phyloP scores from a whole-genome alignment of 2,888 invertebrate species.

The Erebia palarica region DNA sequence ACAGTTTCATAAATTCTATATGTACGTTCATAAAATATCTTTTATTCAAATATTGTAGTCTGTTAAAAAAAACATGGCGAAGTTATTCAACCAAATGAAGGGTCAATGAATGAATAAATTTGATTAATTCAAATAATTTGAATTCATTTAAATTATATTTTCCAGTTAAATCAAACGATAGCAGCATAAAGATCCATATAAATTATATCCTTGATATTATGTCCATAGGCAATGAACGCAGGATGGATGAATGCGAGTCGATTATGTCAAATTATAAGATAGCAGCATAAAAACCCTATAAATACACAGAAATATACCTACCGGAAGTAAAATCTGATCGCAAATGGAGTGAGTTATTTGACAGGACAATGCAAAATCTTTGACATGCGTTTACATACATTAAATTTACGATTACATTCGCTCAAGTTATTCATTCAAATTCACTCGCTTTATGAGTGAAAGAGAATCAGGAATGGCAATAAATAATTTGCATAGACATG shows the following conservation, averaged over 20 bases:
- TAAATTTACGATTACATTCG: conserved; percentile 15
- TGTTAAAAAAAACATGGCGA: not conserved
- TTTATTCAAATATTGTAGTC: not conserved
- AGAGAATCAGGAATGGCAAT: not conserved
- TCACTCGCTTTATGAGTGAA: not conserved
- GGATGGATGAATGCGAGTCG: conserved; percentile 3
- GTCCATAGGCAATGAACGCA: conserved; percentile 4
- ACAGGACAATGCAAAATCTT: conserved; percentile 19
- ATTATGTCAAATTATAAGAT: conserved; percentile 23
- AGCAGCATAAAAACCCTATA: conserved; percentile 11
- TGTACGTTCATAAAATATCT: not conserved
- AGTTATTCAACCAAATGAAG: not conserved
- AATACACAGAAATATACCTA: conserved; percentile 3
- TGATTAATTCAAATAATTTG: not conserved
- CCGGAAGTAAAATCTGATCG: conserved; percentile 16
- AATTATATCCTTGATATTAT: not conserved
- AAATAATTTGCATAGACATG: not conserved
- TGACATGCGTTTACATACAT: conserved; percentile 12
- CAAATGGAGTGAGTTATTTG: conserved; percentile 19
- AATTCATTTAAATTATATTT: conserved; percentile 1
- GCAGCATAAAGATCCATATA: not conserved
- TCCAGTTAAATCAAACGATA: not conserved
- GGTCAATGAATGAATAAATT: conserved; percentile 1
- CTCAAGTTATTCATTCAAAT: conserved; percentile 17
- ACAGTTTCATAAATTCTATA: not conserved